Base-by-base conservation (phyloP, 2,113 vertebrate species). In the Ictidomys tridecemlineatus region DNA sequence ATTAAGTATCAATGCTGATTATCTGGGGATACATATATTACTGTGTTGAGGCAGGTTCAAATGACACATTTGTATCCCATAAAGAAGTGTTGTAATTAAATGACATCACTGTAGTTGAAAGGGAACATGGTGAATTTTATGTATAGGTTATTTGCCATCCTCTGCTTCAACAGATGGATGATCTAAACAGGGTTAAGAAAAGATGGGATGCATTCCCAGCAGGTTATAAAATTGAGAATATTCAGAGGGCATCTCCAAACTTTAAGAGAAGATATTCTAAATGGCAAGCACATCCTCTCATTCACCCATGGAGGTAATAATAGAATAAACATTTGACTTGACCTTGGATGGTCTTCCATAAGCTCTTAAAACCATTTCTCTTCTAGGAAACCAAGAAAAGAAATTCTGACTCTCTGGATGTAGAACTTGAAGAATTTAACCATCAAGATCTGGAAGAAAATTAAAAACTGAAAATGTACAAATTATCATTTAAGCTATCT, bases 381-480 rank as follows among this genome's bases (percentile, higher is more conserved):
- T 98, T 98, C 65, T 14, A 99, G 98, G 95, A 97, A 95, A 96
- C 85, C 90, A 97, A 48, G 95, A 95, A 96, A 84, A 94, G 83
- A 51, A 88, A 84, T 85, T 65, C 88, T 93, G 77, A 61, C 78
- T 86, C 93, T 95, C 24, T 96, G 56, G 45, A 51, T n/a, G 0
- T 51, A 92, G 92, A 34, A 93, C 39, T 96, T 94, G 90, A 96
- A 97, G 96, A 96, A 86, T 89, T 95, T 89, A 95, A 97, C 42
- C 74, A 93, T 74, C 92, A 74, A 86, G 91, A 95, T 0, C 88
- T 69, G 76, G 91, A 96, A 93, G 63, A 56, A 97, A 94, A 94
- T 85, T 94, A 97, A 96, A 85, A 78, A 18, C 26, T 56, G 20
- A 70, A 92, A 89, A 82, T 79, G 63, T 45, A 53, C 20, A 65